Base-by-base conservation (phyloP, 2,888 invertebrate genomes). In the Cremastinae sp. region DNA sequence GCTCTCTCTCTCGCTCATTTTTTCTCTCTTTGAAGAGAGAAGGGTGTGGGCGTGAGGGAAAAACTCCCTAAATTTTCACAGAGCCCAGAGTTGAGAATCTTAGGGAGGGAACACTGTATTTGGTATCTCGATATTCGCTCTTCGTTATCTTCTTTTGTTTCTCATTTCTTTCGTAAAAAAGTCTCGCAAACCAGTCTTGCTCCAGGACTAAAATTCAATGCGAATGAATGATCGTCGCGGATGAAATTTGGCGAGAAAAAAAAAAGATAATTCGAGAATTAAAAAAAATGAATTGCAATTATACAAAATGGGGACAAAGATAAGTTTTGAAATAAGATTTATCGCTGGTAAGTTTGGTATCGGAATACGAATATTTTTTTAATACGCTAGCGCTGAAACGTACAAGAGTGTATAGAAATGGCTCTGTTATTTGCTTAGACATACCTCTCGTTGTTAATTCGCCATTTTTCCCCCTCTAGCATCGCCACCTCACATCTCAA, bases 91-190 rank as follows among this genome's bases (percentile, higher is more conserved):
- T n/a, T n/a, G n/a, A n/a, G n/a, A n/a, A n/a, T n/a, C n/a, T n/a
- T n/a, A n/a, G n/a, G n/a, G n/a, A n/a, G n/a, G n/a, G n/a, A n/a
- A n/a, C n/a, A n/a, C n/a, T n/a, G n/a, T n/a, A 72, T 79, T 78
- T 78, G 79, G 79, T 80, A 76, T 78, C 69, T 75, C 73, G 59
- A 79, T 75, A 74, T 74, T 36, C 5, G 2, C 5, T 28, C 28
- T 28, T 28, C 28, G 28, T 5, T 3, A 28, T 28, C 5, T 28
- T 5, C 2, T 28, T 28, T 28, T 28, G 5, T 34, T 65, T 69
- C 41, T 14, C 51, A 70, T 43, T 59, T 59, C 59, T 66, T 56
- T 54, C 66, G 69, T 79, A 75, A 79, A 79, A 79, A 75, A 75
- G 73, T 73, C 73, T 54, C 53, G 70, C 59, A 71, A 38, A 79